These are phyloP conservation scores for Fissipunctia ypsillon DNA, from an alignment of 2,888 invertebrate genomes.

Conservation along the genomic window DNA sequence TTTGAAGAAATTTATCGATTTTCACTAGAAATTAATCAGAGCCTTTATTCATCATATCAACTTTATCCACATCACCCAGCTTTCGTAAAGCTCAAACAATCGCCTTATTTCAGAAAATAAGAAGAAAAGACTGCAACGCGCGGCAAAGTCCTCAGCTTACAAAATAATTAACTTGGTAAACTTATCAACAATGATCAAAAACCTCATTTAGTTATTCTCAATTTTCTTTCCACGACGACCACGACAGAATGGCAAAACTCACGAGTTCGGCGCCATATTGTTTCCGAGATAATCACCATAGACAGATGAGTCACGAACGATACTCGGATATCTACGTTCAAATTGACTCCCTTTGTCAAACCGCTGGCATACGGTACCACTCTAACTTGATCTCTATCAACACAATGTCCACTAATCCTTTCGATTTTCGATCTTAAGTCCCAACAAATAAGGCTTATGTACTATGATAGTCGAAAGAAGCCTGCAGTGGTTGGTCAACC, in stretches of 20 bases:
- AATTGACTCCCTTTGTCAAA: constrained; percentile 86
- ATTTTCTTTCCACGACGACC: constrained; percentile 57
- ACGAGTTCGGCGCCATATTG: constrained; percentile 72
- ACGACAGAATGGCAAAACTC: constrained; percentile 63
- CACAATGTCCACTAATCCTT: constrained; percentile 37
- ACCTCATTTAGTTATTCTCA: constrained; percentile 52
- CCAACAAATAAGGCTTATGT: constrained; percentile 38
- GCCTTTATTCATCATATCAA: background rate
- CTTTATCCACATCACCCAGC: background rate
- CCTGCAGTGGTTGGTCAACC: constrained; percentile 44
- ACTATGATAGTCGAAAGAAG: constrained; percentile 30
- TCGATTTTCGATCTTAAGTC: constrained; percentile 45
- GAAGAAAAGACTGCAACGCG: constrained; percentile 8
- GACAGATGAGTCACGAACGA: constrained; percentile 87
- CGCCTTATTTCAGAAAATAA: background rate
- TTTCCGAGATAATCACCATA: constrained; percentile 82
- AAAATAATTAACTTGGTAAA: constrained; percentile 28
- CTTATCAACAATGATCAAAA: constrained; percentile 33
- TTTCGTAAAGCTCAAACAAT: background rate
- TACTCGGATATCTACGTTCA: constrained; percentile 80
- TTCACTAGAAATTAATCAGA: background rate
- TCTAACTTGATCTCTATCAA: constrained; percentile 65
- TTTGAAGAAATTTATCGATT: too few relatives aligned
- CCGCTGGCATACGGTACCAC: constrained; percentile 70
- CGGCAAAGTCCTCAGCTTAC: background rate